phyloP scores from a whole-genome alignment of 2,113 vertebrate genomes.

The Pandion haliaetus region DNA sequence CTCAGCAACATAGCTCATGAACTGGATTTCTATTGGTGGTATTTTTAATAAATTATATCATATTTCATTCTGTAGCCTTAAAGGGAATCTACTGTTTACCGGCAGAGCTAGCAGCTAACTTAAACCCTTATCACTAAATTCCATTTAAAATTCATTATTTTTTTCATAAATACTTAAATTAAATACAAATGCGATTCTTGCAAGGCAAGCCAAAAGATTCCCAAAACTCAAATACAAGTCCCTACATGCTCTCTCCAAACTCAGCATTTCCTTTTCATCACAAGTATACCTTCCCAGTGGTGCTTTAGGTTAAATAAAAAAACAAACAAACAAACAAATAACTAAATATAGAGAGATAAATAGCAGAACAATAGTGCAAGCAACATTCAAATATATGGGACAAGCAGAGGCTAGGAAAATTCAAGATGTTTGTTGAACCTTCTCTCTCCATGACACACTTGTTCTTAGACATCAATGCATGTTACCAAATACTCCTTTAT shows the following conservation, averaged over 20 bases:
- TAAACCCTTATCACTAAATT: not conserved
- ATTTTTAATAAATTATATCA: not conserved
- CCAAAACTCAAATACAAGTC: not conserved
- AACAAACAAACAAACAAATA: no score
- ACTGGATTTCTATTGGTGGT: not conserved
- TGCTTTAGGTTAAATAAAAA: not conserved
- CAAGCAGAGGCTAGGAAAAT: not conserved
- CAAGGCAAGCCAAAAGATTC: not conserved
- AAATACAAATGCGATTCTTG: not conserved
- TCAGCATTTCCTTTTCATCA: not conserved
- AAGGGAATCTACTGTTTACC: not conserved
- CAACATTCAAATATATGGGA: not conserved
- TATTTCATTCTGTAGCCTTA: not conserved
- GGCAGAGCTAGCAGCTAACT: not conserved
- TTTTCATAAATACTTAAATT: slow-evolving; percentile 8
- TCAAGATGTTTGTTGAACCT: not conserved
- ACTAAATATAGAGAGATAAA: not conserved
- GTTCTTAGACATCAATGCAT: not conserved
- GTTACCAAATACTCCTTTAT: not conserved
- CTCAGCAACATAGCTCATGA: not conserved
- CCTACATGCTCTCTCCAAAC: not conserved
- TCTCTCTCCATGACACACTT: not conserved
- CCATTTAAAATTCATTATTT: slow-evolving; percentile 17
- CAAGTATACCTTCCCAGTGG: not conserved
- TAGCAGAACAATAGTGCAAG: not conserved